Evolutionary conservation across 1,140 invertebrate species (phyloP).

Genomic region (Atta colombica): DNA sequence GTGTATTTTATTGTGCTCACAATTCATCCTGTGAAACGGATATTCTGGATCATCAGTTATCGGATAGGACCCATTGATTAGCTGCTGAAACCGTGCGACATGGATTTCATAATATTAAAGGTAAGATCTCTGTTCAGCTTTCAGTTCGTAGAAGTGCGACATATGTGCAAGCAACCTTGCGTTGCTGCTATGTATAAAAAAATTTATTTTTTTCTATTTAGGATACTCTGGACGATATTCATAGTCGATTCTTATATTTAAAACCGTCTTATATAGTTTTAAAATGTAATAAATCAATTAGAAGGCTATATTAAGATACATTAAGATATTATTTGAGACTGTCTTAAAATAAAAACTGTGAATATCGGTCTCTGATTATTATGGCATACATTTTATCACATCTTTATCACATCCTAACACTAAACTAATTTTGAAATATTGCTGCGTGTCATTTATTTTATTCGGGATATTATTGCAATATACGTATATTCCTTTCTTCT

Average conservation of each 20-base stretch:
- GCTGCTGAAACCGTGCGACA: conserved; percentile 47
- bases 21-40: conserved; percentile 27
- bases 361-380: not conserved
- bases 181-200: not conserved
- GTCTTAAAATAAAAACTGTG: no score
- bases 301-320: no score
- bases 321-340: no score
- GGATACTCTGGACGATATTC: no score
- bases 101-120: conserved; percentile 80
- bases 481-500: not conserved
- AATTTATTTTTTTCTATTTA: no score
- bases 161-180: no score
- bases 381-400: not conserved
- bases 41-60: conserved; percentile 2
- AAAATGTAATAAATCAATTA: no score
- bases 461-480: not conserved
- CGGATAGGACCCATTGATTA: not conserved
- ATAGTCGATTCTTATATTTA: no score
- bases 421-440: not conserved
- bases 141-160: not conserved
- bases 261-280: no score
- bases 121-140: conserved; percentile 50
- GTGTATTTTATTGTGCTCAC: not conserved
- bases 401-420: not conserved
- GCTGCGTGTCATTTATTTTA: not conserved